Evolutionary conservation across 2,888 invertebrate species (phyloP).

Genomic region (Nezara viridula): DNA sequence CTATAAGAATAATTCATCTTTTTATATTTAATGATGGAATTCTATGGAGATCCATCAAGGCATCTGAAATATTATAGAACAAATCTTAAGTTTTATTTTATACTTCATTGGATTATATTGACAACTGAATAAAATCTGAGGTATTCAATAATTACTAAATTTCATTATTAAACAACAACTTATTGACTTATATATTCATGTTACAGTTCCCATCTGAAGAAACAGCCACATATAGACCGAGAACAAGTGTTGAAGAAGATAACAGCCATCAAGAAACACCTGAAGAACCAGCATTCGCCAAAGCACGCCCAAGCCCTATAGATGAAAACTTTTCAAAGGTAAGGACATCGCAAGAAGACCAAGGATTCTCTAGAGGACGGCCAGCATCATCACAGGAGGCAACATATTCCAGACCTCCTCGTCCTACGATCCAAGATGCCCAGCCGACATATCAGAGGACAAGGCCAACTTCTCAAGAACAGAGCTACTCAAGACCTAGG

Average conservation of each 20-base stretch:
- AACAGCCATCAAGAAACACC: neutral
- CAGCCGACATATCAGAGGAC: constrained; percentile 56
- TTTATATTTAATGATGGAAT: no score
- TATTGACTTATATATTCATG: neutral
- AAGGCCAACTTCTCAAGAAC: constrained; percentile 49
- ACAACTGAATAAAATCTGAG: neutral
- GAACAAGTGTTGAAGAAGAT: constrained; percentile 5
- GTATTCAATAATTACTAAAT: neutral
- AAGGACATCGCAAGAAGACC: constrained; percentile 43
- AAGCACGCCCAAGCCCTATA: neutral
- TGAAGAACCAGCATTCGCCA: neutral
- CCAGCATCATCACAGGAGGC: constrained; percentile 1
- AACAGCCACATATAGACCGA: constrained; percentile 11
- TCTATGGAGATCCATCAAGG: neutral
- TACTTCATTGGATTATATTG: neutral
- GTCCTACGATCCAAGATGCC: constrained; percentile 33
- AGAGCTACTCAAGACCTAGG: constrained; percentile 30
- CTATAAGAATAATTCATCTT: no score
- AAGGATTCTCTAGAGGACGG: constrained; percentile 27
- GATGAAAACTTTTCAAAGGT: neutral
- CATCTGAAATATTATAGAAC: neutral
- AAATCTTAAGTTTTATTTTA: neutral
- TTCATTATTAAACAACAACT: neutral
- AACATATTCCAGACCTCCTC: neutral
- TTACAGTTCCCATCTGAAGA: constrained; percentile 46